Evolutionary conservation across 2,888 invertebrate species (phyloP).

Genomic region (Acronicta alni): DNA sequence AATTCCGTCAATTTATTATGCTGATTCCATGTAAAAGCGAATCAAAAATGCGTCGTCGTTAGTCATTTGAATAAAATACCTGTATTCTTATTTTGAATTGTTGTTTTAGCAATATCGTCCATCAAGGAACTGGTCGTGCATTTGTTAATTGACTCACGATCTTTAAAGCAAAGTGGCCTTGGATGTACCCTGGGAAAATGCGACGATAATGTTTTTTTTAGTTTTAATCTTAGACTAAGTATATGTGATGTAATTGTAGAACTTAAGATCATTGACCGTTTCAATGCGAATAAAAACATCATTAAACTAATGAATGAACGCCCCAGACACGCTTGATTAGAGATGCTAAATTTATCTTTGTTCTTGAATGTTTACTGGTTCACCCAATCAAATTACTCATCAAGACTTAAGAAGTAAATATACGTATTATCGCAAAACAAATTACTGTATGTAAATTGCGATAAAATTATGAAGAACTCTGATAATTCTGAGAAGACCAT

Average conservation of each 20-base stretch:
- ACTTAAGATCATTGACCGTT: slow-evolving; percentile 27
- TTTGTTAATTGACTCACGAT: slow-evolving; percentile 12
- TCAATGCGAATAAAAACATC: slow-evolving; percentile 19
- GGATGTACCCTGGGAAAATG: slow-evolving; percentile 6
- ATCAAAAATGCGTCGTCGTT: slow-evolving; percentile 5
- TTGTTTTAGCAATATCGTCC: slow-evolving; percentile 17
- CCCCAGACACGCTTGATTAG: slow-evolving; percentile 42
- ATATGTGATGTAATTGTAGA: not conserved
- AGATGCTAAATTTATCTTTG: slow-evolving; percentile 44
- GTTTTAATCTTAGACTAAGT: not conserved
- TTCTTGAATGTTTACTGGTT: slow-evolving; percentile 30
- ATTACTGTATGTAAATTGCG: slow-evolving; percentile 24
- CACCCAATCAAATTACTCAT: slow-evolving; percentile 36
- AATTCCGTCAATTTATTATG: slow-evolving; percentile 35
- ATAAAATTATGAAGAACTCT: slow-evolving; percentile 34
- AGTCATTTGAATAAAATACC: slow-evolving; percentile 30
- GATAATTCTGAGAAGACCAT: slow-evolving; percentile 30
- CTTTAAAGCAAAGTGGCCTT: slow-evolving; percentile 19
- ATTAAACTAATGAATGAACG: slow-evolving; percentile 36
- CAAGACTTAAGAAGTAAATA: slow-evolving; percentile 19
- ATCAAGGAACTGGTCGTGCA: slow-evolving; percentile 5
- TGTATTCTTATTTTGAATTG: slow-evolving; percentile 15
- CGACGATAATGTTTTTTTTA: not conserved
- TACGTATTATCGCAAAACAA: slow-evolving; percentile 25
- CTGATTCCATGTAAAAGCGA: slow-evolving; percentile 30